Conservation (phyloP, 2,888 invertebrate species). For the Tridacna gigas region DNA sequence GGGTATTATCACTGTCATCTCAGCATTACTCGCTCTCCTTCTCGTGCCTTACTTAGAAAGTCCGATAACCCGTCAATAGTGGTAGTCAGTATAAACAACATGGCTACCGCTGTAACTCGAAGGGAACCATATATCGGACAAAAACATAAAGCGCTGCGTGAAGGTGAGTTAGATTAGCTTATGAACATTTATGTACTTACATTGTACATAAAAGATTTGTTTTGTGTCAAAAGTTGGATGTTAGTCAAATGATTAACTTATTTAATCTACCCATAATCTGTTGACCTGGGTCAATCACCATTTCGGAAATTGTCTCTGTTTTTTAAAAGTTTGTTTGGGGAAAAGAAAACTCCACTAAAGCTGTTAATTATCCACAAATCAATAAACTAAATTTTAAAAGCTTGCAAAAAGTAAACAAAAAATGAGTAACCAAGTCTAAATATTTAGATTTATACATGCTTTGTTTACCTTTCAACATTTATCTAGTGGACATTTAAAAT, state of each 20-base stretch:
- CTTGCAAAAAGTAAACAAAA: too few relatives aligned
- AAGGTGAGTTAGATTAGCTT: conserved; percentile 64
- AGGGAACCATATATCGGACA: conserved; percentile 75
- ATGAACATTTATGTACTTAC: too few relatives aligned
- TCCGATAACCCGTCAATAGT: conserved; percentile 2
- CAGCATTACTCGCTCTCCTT: neutral
- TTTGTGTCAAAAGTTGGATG: neutral
- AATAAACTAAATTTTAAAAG: too few relatives aligned
- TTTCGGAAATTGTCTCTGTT: too few relatives aligned
- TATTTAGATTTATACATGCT: too few relatives aligned
- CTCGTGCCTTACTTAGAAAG: neutral
- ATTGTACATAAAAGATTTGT: too few relatives aligned
- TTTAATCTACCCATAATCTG: neutral
- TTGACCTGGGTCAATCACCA: neutral
- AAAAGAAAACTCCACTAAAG: too few relatives aligned
- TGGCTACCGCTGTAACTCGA: conserved; percentile 68
- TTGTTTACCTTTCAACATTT: too few relatives aligned
- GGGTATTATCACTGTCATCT: neutral
- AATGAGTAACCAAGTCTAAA: too few relatives aligned
- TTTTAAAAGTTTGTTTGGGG: too few relatives aligned
- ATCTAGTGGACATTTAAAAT: too few relatives aligned
- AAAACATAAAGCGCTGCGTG: conserved; percentile 72
- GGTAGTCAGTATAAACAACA: conserved; percentile 81
- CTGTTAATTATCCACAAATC: too few relatives aligned
- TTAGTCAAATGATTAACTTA: neutral